Evolutionary conservation across 1,140 invertebrate species (phyloP), one percentile per base, ranked within the genome.

Genomic region (Drosophila neocordata): DNA sequence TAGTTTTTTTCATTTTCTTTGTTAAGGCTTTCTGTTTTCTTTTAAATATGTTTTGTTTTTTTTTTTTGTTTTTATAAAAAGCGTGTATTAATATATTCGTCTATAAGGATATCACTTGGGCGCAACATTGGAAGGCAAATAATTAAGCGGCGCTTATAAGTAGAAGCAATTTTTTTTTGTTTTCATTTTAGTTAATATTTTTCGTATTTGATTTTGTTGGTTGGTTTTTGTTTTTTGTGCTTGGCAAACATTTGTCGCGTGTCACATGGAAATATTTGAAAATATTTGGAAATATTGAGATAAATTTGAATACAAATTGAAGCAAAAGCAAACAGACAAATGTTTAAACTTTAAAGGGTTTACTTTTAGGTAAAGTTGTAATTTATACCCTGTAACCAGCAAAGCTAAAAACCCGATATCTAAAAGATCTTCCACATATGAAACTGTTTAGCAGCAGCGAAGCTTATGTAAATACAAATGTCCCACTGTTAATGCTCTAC

Each of bases 41-140:
- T 48, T 65, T 52, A 8, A 34, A 35, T 12, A 20, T 51, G 48
- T 53, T 62, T 60, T 53, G 60, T 62, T 48, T 73, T 80, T 71
- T 69, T 69, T 61, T 73, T 66, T 65, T 35, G 35, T 12, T 55
- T 69, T 73, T 73, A 51, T 64, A 67, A 73, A 73, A 85, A 89
- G 81, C 79, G 87, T 90, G 82, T 88, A 85, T 90, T 90, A 90
- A 90, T 88, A 84, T 90, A 90, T 90, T 88, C 83, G 79, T 75
- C 85, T 74, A 78, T 77, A 66, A 72, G 80, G 88, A 90, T 90
- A 90, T 90, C 88, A 90, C 88, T 82, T 71, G 77, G 77, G 66
- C 24, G 77, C 73, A 55, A 85, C 87, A 75, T 82, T 76, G 63
- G 78, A 87, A 85, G 82, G 70, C 75, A 85, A 83, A 84, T 65